Evolutionary conservation across 64 coral and sea anemone species (phyloP), one percentile per base, ranked within the genome.

Genomic region (Astreopora myriophthalma): DNA sequence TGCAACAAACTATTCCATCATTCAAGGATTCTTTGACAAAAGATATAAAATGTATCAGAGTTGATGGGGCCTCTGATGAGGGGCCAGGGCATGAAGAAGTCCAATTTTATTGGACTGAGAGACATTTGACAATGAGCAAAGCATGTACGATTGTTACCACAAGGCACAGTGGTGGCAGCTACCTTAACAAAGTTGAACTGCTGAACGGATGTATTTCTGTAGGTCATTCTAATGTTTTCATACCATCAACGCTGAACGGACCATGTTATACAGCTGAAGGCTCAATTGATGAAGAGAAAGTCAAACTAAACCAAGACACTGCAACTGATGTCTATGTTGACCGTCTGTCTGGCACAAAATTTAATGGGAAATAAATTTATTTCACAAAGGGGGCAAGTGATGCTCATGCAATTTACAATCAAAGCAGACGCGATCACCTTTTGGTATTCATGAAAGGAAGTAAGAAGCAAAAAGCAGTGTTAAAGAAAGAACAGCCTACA

Each of bases 391-490:
- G 39, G 39, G 49, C 5, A 55, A 55, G 6, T 55, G 49, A 55
- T 55, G 49, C 49, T 55, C 49, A 55, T 1, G 13, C 49, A 55
- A 1, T 16, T 55, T 14, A 55, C 8, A 55, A 55, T 19, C 49
- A 55, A 55, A 55, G 49, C 13, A 55, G 49, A 55, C 49, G 49
- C 5, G 13, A 55, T 55, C 16, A 55, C 49, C 49, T 10, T 55
- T 16, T 55, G 49, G 49, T 55, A 55, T 91, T 95, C 35, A 88
- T 91, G 1, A 86, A 90, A 40, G 93, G 93, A 10, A 86, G 69
- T 20, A 95, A 90, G 30, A 55, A 90, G 89, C 37, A 71, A 31
- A 94, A 94, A 42, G 29, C 52, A 48, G 70, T 48, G 32, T 55
- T 89, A 16, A 52, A 63, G 62, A 22, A 29, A 64, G 27, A 28